These are phyloP conservation scores for Diceros bicornis DNA, from an alignment of 2,797 vertebrate genomes.

Conservation along the genomic window DNA sequence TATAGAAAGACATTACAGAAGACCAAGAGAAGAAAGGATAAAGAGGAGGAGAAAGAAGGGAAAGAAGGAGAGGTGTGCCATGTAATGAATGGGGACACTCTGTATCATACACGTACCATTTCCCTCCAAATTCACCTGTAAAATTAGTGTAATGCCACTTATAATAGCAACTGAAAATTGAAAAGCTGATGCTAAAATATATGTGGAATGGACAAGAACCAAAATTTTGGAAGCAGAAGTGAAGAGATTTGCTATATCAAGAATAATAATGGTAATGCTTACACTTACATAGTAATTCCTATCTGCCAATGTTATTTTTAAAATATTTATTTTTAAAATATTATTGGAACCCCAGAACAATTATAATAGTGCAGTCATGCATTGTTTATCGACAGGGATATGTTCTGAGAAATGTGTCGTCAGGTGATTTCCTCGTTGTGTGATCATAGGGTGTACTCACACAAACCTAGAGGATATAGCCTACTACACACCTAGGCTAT, in stretches of 20 bases:
- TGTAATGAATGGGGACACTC: rapidly evolving
- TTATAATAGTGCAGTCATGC: not conserved
- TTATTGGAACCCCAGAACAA: not conserved
- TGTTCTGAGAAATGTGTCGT: too few relatives aligned
- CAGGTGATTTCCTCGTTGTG: too few relatives aligned
- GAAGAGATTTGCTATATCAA: not conserved
- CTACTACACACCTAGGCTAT: too few relatives aligned
- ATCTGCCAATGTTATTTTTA: not conserved
- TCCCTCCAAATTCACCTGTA: not conserved
- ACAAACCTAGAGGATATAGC: too few relatives aligned
- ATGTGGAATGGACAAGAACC: not conserved
- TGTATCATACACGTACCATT: not conserved
- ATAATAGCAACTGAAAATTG: not conserved
- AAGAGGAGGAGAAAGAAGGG: not conserved
- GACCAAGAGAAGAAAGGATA: not conserved
- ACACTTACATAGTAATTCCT: not conserved
- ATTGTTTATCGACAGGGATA: too few relatives aligned
- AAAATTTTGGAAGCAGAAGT: not conserved
- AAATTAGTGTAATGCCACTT: not conserved
- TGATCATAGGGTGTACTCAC: too few relatives aligned
- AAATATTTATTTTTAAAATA: slow-evolving; percentile 5
- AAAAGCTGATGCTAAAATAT: not conserved
- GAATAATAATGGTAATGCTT: not conserved
- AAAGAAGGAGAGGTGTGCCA: not conserved
- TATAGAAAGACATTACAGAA: not conserved